Conservation (phyloP, 2,888 invertebrate species). For the Meandrusa payeni region DNA sequence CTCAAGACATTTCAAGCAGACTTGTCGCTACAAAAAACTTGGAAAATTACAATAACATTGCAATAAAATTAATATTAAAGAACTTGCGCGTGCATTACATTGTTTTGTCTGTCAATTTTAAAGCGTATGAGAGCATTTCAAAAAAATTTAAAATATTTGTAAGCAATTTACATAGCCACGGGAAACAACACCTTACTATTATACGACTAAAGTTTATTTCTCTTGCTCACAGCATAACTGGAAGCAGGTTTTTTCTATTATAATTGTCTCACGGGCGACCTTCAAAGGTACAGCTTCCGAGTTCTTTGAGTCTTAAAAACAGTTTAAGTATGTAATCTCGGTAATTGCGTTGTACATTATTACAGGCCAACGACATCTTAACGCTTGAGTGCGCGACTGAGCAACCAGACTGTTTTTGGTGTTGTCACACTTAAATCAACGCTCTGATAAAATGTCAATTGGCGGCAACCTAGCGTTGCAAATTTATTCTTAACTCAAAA, state of each 20-base stretch:
- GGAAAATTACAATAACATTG: slow-evolving; percentile 10
- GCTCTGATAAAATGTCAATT: too few relatives aligned
- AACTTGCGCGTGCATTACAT: background rate
- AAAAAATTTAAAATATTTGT: slow-evolving; percentile 20
- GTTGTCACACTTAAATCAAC: too few relatives aligned
- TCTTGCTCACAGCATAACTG: background rate
- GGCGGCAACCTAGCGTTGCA: too few relatives aligned
- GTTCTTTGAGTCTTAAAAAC: slow-evolving; percentile 38
- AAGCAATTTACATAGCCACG: background rate
- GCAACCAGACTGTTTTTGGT: too few relatives aligned
- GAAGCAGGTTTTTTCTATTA: slow-evolving; percentile 28
- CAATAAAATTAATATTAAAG: slow-evolving; percentile 11
- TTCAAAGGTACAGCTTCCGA: slow-evolving; percentile 55
- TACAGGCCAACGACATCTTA: slow-evolving; percentile 1
- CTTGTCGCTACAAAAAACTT: too few relatives aligned
- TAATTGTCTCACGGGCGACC: slow-evolving; percentile 37
- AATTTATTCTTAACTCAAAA: too few relatives aligned
- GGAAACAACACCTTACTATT: slow-evolving; percentile 7
- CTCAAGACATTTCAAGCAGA: too few relatives aligned
- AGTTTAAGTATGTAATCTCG: slow-evolving; percentile 31
- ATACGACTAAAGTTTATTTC: slow-evolving; percentile 2
- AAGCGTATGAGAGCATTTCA: slow-evolving; percentile 2
- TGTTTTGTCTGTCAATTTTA: background rate
- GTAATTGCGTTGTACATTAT: slow-evolving; percentile 4
- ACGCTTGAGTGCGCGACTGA: background rate